Conservation (phyloP, 2,113 vertebrate species). For the Narcine bancroftii region DNA sequence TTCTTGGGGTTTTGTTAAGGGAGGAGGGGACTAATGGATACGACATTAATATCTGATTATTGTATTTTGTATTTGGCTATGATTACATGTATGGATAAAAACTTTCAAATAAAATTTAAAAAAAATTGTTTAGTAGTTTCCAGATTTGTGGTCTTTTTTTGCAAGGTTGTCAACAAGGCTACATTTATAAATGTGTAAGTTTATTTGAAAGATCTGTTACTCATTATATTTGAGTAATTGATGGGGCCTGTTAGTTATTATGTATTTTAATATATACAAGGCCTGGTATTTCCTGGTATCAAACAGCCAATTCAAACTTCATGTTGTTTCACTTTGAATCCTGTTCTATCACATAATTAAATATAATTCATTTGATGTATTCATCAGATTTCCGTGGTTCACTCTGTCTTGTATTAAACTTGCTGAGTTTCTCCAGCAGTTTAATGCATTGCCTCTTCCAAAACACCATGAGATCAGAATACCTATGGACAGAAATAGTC, state of each 20-base stretch:
- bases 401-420: not conserved
- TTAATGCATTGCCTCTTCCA: too few relatives aligned
- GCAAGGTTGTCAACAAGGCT: conserved; percentile 28
- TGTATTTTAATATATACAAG: conserved; percentile 33
- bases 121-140: too few relatives aligned
- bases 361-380: not conserved
- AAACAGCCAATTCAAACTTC: conserved; percentile 29
- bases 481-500: too few relatives aligned
- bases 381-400: not conserved
- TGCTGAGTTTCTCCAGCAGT: too few relatives aligned
- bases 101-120: too few relatives aligned
- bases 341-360: conserved; percentile 8
- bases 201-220: conserved; percentile 18
- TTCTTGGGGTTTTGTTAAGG: too few relatives aligned
- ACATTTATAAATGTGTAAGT: not conserved
- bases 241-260: conserved; percentile 27
- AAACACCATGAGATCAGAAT: too few relatives aligned
- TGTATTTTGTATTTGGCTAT: too few relatives aligned
- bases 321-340: conserved; percentile 26
- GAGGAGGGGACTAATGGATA: too few relatives aligned
- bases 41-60: too few relatives aligned
- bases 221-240: conserved; percentile 21
- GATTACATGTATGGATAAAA: too few relatives aligned
- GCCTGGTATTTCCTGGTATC: conserved; percentile 36
- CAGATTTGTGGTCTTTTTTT: not conserved